Evolutionary conservation across 1,140 invertebrate genomes (phyloP).

Genomic region (Drosophila kikkawai): DNA sequence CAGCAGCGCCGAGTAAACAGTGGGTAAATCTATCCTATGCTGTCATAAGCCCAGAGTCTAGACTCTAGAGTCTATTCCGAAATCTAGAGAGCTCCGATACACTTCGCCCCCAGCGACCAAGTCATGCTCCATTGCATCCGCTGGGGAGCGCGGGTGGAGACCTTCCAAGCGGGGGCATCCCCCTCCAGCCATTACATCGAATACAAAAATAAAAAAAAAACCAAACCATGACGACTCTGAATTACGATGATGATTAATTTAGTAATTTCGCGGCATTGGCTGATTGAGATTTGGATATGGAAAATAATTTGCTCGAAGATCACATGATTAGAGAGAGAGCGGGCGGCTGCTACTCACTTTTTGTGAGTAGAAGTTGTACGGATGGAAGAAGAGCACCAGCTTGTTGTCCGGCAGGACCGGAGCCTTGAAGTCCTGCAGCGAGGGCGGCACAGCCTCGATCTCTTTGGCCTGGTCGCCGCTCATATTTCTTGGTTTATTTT

Average conservation of each 20-base stretch:
- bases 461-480: constrained; percentile 44
- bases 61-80: constrained; percentile 6
- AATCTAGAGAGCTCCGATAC: constrained; percentile 21
- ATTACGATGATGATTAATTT: constrained; percentile 46
- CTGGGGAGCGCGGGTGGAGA: constrained; percentile 4
- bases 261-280: constrained; percentile 52
- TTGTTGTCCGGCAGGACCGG: constrained; percentile 83
- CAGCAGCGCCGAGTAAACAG: constrained; percentile 38
- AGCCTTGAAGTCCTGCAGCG: constrained; percentile 64
- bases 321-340: constrained; percentile 60
- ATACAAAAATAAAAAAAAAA: constrained; percentile 21
- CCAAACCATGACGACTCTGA: constrained; percentile 35
- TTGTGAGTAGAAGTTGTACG: constrained; percentile 91
- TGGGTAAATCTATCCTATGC: constrained; percentile 36
- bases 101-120: background rate
- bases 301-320: constrained; percentile 37
- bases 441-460: constrained; percentile 32
- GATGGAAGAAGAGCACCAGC: constrained; percentile 89
- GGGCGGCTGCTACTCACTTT: constrained; percentile 86
- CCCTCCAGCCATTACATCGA: constrained; percentile 27
- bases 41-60: constrained; percentile 30
- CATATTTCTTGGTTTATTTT: background rate
- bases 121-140: constrained; percentile 54
- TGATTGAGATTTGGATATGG: constrained; percentile 12
- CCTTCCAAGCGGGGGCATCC: constrained; percentile 12